Evolutionary conservation across 2,797 vertebrate species (phyloP), one percentile per base, ranked within the genome.

Genomic region (Margarornis squamiger): DNA sequence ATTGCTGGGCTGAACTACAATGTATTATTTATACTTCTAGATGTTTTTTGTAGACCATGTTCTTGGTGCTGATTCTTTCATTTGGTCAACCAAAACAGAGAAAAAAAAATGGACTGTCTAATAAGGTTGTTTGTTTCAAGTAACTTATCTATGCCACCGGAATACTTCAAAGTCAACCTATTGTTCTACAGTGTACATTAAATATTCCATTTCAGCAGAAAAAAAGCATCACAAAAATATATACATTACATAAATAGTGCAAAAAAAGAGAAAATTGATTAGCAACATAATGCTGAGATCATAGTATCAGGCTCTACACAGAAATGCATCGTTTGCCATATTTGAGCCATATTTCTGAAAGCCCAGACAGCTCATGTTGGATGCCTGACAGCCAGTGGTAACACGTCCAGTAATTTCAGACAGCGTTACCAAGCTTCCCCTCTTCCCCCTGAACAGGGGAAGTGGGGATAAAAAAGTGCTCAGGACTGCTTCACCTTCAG

Each of bases 291-390:
- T 26, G 24, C 20, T 48, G 36, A 51, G 88, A 39, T n/a, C 21
- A 23, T 1, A 54, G 12, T 20, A 67, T 51, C 39, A 36, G 55
- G 36, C 43, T 62, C 30, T 45, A 41, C 24, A 30, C 4, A 21
- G 46, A 48, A 68, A 54, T 43, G 17, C 58, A 70, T 4, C 2
- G 0, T 17, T 57, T n/a, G 41, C 17, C 22, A 24, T 2, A 8
- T 24, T 84, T 63, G 48, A 49, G 48, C 24, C 48, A 15, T 27
- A 27, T 15, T 49, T 49, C 79, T 54, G 39, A 49, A 75, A 86
- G 36, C 3, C 1, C 45, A 70, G 52, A 41, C 21, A 86, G 43
- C 46, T 46, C 6, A 0, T 5, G 4, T 12, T 10, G 6, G 7
- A 34, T 54, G 36, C 41, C 66, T 54, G 26, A 58, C 4, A 80